A percentile compares a stretch with the other conserved stretches of the same genome.
Conservation (phyloP, 2,888 invertebrate species). For the Stegana nigrithorax region DNA sequence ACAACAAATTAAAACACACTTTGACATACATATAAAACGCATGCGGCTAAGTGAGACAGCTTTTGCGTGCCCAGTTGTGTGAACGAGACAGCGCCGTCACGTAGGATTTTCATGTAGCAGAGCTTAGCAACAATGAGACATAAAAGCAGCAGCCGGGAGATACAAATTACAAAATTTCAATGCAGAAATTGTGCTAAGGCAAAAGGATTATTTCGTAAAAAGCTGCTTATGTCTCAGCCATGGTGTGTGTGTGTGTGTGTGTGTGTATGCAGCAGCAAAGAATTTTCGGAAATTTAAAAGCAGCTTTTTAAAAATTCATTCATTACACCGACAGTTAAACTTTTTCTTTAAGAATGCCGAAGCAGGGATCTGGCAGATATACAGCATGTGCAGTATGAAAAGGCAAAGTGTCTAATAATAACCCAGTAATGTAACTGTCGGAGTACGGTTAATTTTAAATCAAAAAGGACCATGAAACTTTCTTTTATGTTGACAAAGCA, state of each 20-base stretch:
- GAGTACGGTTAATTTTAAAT: too few species aligned
- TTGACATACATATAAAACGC: background rate
- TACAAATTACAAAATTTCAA: constrained; percentile 1
- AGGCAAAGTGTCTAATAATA: too few species aligned
- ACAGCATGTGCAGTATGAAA: too few species aligned
- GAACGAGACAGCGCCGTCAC: too few species aligned
- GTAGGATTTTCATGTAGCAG: too few species aligned
- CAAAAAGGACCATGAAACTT: too few species aligned
- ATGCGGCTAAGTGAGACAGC: background rate
- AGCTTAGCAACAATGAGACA: background rate
- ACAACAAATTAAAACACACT: background rate
- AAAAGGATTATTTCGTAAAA: constrained; percentile 36
- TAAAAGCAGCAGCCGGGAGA: background rate
- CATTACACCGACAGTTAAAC: too few species aligned
- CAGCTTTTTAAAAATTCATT: constrained; percentile 43
- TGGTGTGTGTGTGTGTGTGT: constrained; percentile 13
- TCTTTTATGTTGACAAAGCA: too few species aligned
- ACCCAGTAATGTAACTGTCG: too few species aligned
- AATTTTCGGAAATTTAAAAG: constrained; percentile 20
- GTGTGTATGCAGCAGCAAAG: constrained; percentile 16
- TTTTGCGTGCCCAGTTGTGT: too few species aligned
- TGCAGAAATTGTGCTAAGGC: constrained; percentile 38
- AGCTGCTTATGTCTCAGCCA: constrained; percentile 20
- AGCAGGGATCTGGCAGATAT: too few species aligned
- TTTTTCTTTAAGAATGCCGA: too few species aligned